Percentiles rank a stretch among this genome's conserved stretches.
Conservation (phyloP, 2,888 invertebrate genomes). For the Polyommatus iphigenia region DNA sequence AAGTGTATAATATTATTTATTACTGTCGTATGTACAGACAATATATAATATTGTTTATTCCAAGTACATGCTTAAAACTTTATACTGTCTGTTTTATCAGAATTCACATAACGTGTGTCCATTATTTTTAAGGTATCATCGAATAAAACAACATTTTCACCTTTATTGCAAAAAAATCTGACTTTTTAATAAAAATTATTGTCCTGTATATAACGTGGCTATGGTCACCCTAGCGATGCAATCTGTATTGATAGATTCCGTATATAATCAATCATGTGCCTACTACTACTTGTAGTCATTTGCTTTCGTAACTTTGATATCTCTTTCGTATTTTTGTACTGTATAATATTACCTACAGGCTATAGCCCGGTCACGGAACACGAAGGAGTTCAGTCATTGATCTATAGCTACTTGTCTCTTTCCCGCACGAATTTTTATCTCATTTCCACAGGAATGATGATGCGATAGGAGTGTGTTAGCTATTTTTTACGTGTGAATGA, state of each 20-base stretch:
- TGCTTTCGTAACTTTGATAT: background rate
- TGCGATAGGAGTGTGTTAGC: too few relatives aligned
- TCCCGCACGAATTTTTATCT: too few relatives aligned
- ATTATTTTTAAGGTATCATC: background rate
- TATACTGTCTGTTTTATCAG: too few relatives aligned
- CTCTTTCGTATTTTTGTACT: background rate
- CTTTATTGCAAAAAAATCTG: too few relatives aligned
- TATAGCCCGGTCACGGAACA: background rate
- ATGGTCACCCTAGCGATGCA: background rate
- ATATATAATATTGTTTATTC: too few relatives aligned
- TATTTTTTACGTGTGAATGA: too few relatives aligned
- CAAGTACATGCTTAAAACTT: too few relatives aligned
- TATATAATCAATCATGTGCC: slow-evolving; percentile 14
- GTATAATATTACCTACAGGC: background rate
- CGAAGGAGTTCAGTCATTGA: background rate
- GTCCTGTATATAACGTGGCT: background rate
- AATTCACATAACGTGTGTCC: too few relatives aligned
- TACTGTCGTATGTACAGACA: too few relatives aligned
- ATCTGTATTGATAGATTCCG: slow-evolving; percentile 25
- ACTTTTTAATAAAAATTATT: background rate
- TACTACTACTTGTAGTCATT: background rate
- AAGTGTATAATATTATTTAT: too few relatives aligned
- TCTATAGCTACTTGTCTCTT: too few relatives aligned
- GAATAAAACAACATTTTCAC: background rate
- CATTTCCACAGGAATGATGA: too few relatives aligned